Evolutionary conservation across 2,113 vertebrate species (phyloP), one percentile per base, ranked within the genome.

Genomic region (Lamprotornis superbus): DNA sequence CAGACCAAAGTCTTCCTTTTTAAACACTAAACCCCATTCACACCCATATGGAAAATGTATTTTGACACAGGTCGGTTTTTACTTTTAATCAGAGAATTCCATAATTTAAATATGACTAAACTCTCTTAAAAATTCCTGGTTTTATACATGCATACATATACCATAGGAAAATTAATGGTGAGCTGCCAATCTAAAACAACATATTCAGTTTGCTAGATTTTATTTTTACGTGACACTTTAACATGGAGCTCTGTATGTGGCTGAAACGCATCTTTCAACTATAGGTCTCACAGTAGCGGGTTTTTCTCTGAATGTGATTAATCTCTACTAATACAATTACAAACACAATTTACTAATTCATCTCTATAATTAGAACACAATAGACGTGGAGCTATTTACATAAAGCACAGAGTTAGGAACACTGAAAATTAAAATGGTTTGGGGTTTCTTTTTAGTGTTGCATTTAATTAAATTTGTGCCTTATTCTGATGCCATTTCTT

Each of bases 301-400:
- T 53, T 94, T 82, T 87, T 95, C 90, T 94, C 93, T 97, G 97
- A 97, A 97, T 89, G 92, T 78, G 94, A 97, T 97, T 98, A 98
- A 98, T 97, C 97, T 97, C 97, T 97, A 93, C 84, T 97, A 98
- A 97, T 93, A 97, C 92, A 98, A 97, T 98, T 97, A 97, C 96
- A 97, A 98, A 98, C 95, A 97, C 93, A 97, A 98, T 98, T 98
- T 98, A 97, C 95, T 96, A 97, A 98, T 97, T 98, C 97, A 97
- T 97, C 83, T 97, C 94, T 97, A 96, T 97, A 98, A 98, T 98
- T 98, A 97, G 95, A 97, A 96, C 75, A 97, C 97, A 98, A 97
- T 93, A 97, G 96, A 97, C 15, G 40, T 35, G 35, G 77, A 94
- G 96, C 46, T 98, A 98, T 98, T 98, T 98, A 97, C 95, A 96